Conservation (phyloP, 2,797 vertebrate genomes). For the Siniperca obscura region DNA sequence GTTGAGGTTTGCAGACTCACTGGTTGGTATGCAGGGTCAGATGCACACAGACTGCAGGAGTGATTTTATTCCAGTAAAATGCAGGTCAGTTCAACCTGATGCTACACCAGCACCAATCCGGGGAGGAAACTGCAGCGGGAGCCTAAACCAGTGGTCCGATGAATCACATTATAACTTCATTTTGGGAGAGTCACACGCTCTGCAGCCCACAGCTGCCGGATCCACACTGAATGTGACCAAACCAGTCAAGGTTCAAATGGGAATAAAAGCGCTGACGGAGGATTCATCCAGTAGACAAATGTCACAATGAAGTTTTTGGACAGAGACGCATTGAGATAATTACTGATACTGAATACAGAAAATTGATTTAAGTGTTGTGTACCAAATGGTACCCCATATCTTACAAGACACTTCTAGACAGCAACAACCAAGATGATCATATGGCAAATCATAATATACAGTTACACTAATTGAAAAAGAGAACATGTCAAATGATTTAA, state of each 20-base stretch:
- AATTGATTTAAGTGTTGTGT: background rate
- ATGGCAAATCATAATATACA: background rate
- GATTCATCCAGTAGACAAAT: background rate
- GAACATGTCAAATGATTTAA: background rate
- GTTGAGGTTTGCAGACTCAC: background rate
- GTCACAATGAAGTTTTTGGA: background rate
- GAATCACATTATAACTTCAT: conserved; percentile 36
- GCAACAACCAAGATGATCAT: background rate
- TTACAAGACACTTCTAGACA: background rate
- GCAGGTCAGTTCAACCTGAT: conserved; percentile 25
- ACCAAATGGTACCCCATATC: background rate
- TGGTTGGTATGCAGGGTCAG: conserved; percentile 21
- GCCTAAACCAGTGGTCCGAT: conserved; percentile 10
- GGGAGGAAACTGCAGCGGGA: conserved; percentile 21
- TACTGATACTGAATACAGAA: background rate
- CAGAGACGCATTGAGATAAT: background rate
- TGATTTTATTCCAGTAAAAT: conserved; percentile 17
- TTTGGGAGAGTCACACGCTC: conserved; percentile 2
- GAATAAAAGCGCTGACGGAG: background rate
- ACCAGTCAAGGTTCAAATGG: background rate
- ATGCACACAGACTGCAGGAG: background rate
- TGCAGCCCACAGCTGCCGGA: conserved; percentile 8
- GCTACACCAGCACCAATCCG: conserved; percentile 44
- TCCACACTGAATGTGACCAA: conserved; percentile 1
- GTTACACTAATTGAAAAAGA: too few relatives aligned